Evolutionary conservation across 1,140 invertebrate species (phyloP).

Genomic region (Pseudomyrmex pallidus): DNA sequence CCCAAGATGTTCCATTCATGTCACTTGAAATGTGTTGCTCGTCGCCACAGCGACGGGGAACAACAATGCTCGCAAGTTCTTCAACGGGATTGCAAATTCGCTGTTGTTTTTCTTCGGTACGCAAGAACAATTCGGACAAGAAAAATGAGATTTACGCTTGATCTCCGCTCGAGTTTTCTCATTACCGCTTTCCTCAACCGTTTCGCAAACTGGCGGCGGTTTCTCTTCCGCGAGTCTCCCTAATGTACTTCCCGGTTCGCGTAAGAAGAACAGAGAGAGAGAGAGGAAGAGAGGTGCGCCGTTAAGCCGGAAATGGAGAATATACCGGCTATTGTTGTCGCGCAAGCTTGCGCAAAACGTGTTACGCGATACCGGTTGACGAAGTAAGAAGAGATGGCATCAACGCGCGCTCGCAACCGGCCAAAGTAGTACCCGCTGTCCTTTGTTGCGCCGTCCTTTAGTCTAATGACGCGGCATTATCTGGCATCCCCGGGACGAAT

Average conservation of each 20-base stretch:
- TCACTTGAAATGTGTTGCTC: constrained; percentile 6
- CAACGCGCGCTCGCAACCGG: constrained; percentile 25
- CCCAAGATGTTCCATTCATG: neutral
- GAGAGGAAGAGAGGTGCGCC: constrained; percentile 3
- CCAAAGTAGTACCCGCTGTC: constrained; percentile 67
- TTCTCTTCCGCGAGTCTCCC: constrained; percentile 8
- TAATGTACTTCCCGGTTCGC: constrained; percentile 53
- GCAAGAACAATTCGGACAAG: neutral
- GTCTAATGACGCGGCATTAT: constrained; percentile 70
- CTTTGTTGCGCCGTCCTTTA: constrained; percentile 60
- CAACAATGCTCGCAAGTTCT: constrained; percentile 21
- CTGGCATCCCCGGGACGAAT: neutral
- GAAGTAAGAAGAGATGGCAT: constrained; percentile 68
- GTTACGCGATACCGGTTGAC: constrained; percentile 66
- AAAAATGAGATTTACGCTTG: constrained; percentile 66
- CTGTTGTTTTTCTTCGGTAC: neutral
- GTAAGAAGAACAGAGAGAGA: neutral
- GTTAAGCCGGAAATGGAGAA: constrained; percentile 57
- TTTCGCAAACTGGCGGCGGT: constrained; percentile 47
- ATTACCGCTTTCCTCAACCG: constrained; percentile 55
- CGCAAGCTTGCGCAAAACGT: constrained; percentile 55
- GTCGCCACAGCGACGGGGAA: neutral
- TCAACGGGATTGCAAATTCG: neutral
- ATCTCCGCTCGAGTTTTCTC: constrained; percentile 64
- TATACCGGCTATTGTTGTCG: constrained; percentile 62